These are phyloP conservation scores for Hyphantria cunea DNA, from an alignment of 1,140 invertebrate species.

Conservation along the genomic window DNA sequence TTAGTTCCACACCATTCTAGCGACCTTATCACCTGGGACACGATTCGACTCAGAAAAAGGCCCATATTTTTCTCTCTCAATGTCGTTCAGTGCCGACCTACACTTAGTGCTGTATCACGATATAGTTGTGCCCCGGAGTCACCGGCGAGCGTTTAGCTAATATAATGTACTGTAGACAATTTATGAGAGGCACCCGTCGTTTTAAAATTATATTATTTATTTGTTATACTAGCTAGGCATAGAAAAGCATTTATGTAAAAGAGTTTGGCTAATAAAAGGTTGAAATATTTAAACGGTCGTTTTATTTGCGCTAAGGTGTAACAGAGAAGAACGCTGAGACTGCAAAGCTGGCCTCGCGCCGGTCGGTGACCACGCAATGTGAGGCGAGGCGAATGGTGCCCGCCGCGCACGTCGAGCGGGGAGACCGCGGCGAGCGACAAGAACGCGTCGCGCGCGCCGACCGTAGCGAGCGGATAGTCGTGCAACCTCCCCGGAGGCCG, in stretches of 20 bases:
- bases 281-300: slow-evolving; percentile 46
- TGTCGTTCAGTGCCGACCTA: too few species aligned
- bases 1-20: not conserved
- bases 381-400: not conserved
- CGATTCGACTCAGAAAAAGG: too few species aligned
- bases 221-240: slow-evolving; percentile 35
- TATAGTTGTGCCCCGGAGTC: too few species aligned
- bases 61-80: too few species aligned
- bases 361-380: not conserved
- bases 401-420: slow-evolving; percentile 1
- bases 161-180: not conserved
- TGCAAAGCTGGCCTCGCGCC: slow-evolving; percentile 2
- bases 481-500: not conserved
- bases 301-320: slow-evolving; percentile 66
- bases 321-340: slow-evolving; percentile 34
- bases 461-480: too few species aligned
- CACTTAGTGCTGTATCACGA: too few species aligned
- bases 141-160: too few species aligned
- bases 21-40: not conserved
- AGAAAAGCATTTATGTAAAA: slow-evolving; percentile 27
- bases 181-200: slow-evolving; percentile 6
- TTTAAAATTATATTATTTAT: slow-evolving; percentile 36
- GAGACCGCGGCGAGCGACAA: slow-evolving; percentile 2
- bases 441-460: too few species aligned
- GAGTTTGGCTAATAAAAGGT: slow-evolving; percentile 44